Evolutionary conservation across 2,888 invertebrate species (phyloP), one percentile per base, ranked within the genome.

Genomic region (Strigamia maritima): DNA sequence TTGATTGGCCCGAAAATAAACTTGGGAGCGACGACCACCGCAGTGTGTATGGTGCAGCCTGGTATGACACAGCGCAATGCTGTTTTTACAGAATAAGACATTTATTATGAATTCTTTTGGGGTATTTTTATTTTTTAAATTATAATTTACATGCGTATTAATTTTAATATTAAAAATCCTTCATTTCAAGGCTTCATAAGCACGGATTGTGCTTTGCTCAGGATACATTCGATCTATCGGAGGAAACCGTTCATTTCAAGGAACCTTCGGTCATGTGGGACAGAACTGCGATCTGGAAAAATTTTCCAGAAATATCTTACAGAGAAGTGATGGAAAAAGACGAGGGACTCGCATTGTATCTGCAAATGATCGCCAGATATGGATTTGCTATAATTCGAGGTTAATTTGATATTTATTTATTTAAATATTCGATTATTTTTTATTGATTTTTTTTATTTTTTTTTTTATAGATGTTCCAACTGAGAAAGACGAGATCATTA

Each of bases 141-240:
- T 77, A 19, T 40, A 12, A 10, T 19, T 10, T 19, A 4, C 10
- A 24, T 44, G 8, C 8, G 8, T 19, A 19, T 40, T 24, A 76
- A 26, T 40, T 8, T 38, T 19, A 76, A 19, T 28, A n/a, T 8
- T 16, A 8, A 14, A 22, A n/a, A 28, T 31, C 10, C 26, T 12
- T 22, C 70, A 10, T 79, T 54, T 70, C 19, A 3, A 85, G 85
- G 85, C 81, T 85, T 60, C 83, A 83, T 78, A 83, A 83, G 54
- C 84, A 84, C 80, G 84, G 85, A 16, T 83, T 83, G 79, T 83
- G 83, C 75, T 85, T 85, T 81, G 83, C 84, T 78, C 82, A 84
- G 74, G 84, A 85, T 60, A 83, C 82, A 12, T 84, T 84, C 80
- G 83, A 83, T 28, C 81, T 81, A 8, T 81, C 82, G 24, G 81